Conservation (phyloP, 2,113 vertebrate genomes). For the Paradoxurus hermaphroditus region DNA sequence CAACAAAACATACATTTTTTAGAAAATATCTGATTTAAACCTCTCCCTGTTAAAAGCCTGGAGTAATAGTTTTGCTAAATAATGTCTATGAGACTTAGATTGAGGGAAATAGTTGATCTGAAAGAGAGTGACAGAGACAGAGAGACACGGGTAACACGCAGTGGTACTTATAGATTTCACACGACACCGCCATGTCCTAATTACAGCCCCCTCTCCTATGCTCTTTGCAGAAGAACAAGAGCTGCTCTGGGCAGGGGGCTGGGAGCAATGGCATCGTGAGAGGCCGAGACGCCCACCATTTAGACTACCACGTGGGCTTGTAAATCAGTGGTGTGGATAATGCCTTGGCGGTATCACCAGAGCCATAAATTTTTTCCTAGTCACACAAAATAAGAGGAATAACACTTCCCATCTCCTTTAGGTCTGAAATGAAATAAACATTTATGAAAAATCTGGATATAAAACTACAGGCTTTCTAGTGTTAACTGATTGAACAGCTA, state of each 20-base stretch:
- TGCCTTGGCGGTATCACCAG: background rate
- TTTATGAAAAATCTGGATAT: background rate
- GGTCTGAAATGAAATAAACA: background rate
- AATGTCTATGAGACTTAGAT: background rate
- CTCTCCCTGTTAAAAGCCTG: background rate
- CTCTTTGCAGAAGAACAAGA: background rate
- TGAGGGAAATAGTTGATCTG: background rate
- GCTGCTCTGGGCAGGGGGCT: background rate
- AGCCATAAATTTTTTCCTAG: background rate
- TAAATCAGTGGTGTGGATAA: background rate
- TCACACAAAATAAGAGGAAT: background rate
- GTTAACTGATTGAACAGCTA: background rate
- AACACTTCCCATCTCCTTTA: background rate
- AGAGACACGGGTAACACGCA: background rate
- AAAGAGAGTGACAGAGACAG: background rate
- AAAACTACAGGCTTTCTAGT: background rate
- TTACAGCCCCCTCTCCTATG: no score
- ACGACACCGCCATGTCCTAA: background rate
- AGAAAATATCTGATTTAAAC: background rate
- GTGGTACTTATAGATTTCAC: background rate
- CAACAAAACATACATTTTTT: background rate
- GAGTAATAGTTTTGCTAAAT: background rate
- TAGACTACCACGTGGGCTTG: background rate
- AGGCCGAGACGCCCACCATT: background rate
- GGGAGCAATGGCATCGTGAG: background rate